These are phyloP conservation scores for Malurus leucopterus DNA, from an alignment of 2,797 vertebrate species.

Conservation along the genomic window DNA sequence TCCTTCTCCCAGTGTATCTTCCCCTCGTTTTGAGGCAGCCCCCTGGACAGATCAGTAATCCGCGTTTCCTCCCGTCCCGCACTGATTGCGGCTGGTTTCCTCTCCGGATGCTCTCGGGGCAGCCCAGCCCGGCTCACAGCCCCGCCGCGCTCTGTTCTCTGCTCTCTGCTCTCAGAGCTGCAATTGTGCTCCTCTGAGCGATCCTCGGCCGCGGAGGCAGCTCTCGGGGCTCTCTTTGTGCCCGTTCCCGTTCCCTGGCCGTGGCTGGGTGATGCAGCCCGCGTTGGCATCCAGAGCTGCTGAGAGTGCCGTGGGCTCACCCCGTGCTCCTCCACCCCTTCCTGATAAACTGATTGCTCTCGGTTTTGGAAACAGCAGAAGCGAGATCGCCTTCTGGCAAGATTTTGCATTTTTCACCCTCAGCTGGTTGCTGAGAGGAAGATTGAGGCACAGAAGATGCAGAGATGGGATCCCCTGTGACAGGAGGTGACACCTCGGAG, in stretches of 20 bases:
- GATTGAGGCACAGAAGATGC: neutral
- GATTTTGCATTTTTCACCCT: neutral
- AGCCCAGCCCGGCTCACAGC: neutral
- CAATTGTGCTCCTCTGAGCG: too few relatives aligned
- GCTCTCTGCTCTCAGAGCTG: neutral
- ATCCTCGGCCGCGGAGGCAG: neutral
- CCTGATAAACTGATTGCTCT: neutral
- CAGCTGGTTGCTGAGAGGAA: neutral
- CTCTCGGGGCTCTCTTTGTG: neutral
- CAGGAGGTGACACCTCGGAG: neutral
- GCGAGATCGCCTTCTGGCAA: neutral
- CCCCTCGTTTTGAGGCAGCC: neutral
- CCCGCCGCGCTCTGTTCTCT: accelerated
- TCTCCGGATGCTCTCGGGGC: neutral
- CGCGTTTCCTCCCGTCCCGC: neutral
- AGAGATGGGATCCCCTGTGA: neutral
- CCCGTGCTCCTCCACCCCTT: too few relatives aligned
- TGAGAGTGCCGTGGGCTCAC: too few relatives aligned
- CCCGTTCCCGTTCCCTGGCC: neutral
- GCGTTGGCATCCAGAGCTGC: too few relatives aligned
- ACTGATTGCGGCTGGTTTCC: neutral
- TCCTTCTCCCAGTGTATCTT: neutral
- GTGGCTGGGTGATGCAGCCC: too few relatives aligned
- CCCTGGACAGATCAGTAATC: neutral
- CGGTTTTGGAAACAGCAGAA: neutral